Percentiles rank a stretch among this genome's conserved stretches.
Conservation (phyloP, 2,797 vertebrate genomes). For the Phylloscopus collybita region DNA sequence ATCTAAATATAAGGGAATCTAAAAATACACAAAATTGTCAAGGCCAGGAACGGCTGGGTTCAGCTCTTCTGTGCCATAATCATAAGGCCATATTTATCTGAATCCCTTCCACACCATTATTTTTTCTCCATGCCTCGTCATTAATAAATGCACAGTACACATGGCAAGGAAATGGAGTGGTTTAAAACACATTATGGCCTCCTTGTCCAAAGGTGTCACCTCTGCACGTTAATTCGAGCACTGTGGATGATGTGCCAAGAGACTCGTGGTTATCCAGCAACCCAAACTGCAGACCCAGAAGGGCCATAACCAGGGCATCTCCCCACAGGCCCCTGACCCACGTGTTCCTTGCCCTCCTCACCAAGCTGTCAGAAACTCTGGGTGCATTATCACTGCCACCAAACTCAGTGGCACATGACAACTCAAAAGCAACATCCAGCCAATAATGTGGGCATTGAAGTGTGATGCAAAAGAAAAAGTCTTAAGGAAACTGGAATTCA, state of each 20-base stretch:
- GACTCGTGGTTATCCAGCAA: neutral
- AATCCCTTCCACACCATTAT: neutral
- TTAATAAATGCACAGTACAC: slow-evolving; percentile 46
- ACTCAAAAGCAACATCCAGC: neutral
- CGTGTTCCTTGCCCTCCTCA: neutral
- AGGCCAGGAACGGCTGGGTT: slow-evolving; percentile 15
- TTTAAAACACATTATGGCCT: slow-evolving; percentile 44
- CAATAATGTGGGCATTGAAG: fast-evolving
- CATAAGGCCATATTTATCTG: neutral
- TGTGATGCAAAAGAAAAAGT: neutral
- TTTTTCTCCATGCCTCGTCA: slow-evolving; percentile 36
- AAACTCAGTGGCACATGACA: fast-evolving
- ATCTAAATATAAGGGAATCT: slow-evolving; percentile 55
- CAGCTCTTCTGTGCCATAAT: neutral
- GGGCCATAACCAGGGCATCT: neutral
- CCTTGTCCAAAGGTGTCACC: slow-evolving; percentile 56
- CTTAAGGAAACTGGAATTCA: neutral
- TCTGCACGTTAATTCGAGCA: neutral
- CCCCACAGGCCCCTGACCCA: neutral
- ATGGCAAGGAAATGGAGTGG: slow-evolving; percentile 34
- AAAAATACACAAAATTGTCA: slow-evolving; percentile 58
- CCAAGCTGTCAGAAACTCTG: neutral
- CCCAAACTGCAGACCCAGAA: slow-evolving; percentile 25
- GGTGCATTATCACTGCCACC: neutral
- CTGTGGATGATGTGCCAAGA: slow-evolving; percentile 36